Evolutionary conservation across 2,888 invertebrate genomes (phyloP).

Genomic region (Mythimna lalbum): DNA sequence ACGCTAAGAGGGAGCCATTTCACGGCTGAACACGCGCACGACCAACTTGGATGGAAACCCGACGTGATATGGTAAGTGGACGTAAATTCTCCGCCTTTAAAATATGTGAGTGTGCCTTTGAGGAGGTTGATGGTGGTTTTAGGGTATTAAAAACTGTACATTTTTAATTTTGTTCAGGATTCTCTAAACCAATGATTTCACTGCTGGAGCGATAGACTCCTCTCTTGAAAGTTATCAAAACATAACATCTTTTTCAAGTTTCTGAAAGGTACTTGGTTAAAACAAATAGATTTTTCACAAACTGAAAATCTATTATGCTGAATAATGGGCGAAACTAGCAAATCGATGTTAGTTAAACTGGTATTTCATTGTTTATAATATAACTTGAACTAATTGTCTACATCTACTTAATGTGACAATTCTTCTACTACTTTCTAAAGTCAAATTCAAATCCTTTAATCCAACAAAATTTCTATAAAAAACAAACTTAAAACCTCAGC

Average conservation of each 20-base stretch:
- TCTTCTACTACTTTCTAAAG: neutral
- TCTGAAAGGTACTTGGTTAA: neutral
- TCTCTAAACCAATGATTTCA: no score
- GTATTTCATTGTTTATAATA: neutral
- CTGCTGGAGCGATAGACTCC: no score
- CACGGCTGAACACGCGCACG: slow-evolving; percentile 70
- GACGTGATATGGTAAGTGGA: slow-evolving; percentile 61
- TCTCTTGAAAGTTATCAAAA: neutral
- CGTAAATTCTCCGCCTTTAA: slow-evolving; percentile 55
- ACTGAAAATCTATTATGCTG: no score
- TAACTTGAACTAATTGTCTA: neutral
- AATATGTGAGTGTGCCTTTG: slow-evolving; percentile 43
- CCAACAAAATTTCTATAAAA: slow-evolving; percentile 35
- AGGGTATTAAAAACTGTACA: no score
- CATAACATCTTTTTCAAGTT: neutral
- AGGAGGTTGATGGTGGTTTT: slow-evolving; percentile 16
- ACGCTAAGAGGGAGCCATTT: slow-evolving; percentile 73
- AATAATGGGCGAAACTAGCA: neutral
- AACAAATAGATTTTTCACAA: no score
- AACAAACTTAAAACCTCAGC: slow-evolving; percentile 64
- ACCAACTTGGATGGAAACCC: slow-evolving; percentile 65
- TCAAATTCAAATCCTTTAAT: slow-evolving; percentile 24
- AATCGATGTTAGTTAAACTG: neutral
- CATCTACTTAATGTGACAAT: neutral
- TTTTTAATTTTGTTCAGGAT: no score